phyloP scores from a whole-genome alignment of 2,888 invertebrate species.

The Sesamia inferens region DNA sequence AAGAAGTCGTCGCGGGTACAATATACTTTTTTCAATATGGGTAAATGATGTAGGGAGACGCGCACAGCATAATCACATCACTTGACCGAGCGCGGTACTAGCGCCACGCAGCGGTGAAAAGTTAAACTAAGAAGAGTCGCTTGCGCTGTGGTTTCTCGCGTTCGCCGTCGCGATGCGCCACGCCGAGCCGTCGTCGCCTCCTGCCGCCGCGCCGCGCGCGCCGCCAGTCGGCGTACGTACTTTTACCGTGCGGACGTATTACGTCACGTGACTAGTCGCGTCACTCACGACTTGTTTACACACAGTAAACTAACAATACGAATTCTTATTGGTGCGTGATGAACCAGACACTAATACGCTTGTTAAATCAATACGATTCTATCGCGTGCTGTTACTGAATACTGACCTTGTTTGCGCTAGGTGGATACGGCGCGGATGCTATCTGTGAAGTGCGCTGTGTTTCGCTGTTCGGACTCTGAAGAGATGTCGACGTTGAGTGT shows the following conservation, averaged over 20 bases:
- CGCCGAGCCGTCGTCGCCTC: conserved; percentile 64
- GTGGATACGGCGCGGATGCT: conserved; percentile 85
- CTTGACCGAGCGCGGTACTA: conserved; percentile 56
- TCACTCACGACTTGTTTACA: conserved; percentile 85
- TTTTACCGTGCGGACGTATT: conserved; percentile 73
- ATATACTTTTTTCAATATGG: conserved; percentile 27
- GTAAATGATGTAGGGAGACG: conserved; percentile 54
- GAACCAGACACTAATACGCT: conserved; percentile 76
- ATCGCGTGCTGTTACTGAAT: conserved; percentile 70
- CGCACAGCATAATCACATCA: conserved; percentile 58
- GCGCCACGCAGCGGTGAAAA: conserved; percentile 78
- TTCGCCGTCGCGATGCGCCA: conserved; percentile 71
- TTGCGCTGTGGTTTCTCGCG: conserved; percentile 65
- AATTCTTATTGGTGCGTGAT: conserved; percentile 84
- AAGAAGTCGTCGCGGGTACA: background rate
- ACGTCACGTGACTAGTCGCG: conserved; percentile 75
- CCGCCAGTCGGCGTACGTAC: conserved; percentile 75
- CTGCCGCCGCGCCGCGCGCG: conserved; percentile 62
- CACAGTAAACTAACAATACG: conserved; percentile 77
- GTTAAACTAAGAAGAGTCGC: conserved; percentile 68
- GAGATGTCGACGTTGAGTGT: conserved; percentile 91
- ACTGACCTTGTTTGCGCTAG: conserved; percentile 84
- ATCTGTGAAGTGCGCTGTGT: conserved; percentile 85
- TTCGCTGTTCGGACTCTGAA: conserved; percentile 80
- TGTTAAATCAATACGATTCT: conserved; percentile 67